These are phyloP conservation scores for Salticus scenicus DNA, from an alignment of 2,888 invertebrate genomes.

Conservation along the genomic window DNA sequence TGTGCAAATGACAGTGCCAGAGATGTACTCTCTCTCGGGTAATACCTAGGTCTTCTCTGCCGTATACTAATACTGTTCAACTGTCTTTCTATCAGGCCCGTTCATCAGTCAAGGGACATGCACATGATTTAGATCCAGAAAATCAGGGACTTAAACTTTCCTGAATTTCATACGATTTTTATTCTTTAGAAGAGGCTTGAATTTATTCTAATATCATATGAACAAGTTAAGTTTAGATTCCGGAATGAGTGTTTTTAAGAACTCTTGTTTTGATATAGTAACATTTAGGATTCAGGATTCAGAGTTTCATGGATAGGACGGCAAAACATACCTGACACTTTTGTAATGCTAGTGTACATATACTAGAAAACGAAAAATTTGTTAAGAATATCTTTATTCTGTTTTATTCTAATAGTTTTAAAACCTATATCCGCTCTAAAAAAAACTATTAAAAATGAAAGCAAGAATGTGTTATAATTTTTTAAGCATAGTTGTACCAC, in stretches of 20 bases:
- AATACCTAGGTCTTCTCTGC: conserved; percentile 49
- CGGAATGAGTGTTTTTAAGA: background rate
- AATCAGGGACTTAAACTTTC: conserved; percentile 30
- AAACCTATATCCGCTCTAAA: no score
- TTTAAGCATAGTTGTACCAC: no score
- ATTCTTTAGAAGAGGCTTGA: background rate
- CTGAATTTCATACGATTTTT: conserved; percentile 11
- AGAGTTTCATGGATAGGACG: no score
- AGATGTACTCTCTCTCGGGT: conserved; percentile 49
- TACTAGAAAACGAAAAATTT: no score
- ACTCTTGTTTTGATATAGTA: no score
- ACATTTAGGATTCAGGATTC: no score
- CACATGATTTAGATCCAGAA: conserved; percentile 42
- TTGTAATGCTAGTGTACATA: no score
- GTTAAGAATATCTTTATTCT: no score
- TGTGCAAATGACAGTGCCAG: conserved; percentile 60
- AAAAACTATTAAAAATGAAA: no score
- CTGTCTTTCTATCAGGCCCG: conserved; percentile 47
- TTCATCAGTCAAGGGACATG: conserved; percentile 66
- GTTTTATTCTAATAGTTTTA: no score
- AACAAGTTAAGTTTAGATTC: background rate
- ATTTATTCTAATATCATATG: background rate
- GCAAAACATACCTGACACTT: no score
- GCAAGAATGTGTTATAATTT: no score
- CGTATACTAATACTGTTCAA: conserved; percentile 62